Evolutionary conservation across 2,888 invertebrate genomes (phyloP), one percentile per base, ranked within the genome.

Genomic region (Conistra vaccinii): DNA sequence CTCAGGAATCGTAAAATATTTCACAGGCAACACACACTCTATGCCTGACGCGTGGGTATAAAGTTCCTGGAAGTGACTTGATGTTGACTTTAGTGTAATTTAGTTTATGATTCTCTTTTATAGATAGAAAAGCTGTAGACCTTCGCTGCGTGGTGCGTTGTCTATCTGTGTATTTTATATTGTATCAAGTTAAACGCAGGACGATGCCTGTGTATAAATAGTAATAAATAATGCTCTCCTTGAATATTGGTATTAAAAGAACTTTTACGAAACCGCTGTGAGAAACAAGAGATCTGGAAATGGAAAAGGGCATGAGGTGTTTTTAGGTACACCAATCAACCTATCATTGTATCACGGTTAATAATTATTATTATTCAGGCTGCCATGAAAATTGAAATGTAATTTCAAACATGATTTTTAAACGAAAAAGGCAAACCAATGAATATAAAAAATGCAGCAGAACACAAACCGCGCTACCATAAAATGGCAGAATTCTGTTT

Each of bases 1-100:
- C 93, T 93, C 92, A 89, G 88, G 90, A 93, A 94, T 95, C 95
- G 95, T 96, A 96, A 95, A 96, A 96, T 96, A 95, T 95, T 95
- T 95, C 95, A 93, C 91, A 91, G 91, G 88, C 89, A 89, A 89
- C 91, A 91, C 92, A 91, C 91, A 89, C 90, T 89, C 89, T 89
- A 86, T 87, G 85, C 89, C 88, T 80, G 78, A 78, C 81, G 85
- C 88, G 73, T 45, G 78, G 85, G 84, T 80, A 81, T 88, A 85
- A 53, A 76, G 48, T 75, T 76, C 68, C 92, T 93, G 84, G 93
- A 94, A 84, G 85, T 77, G 91, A 73, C 90, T 81, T 48, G 29
- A 17, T 58, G 32, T 57, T 55, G 57, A 60, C 53, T 73, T 75
- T 48, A 60, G 45, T 51, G 26, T 57, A 32, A 72, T 67, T 66